A percentile compares a stretch with the other conserved stretches of the same genome.
These are phyloP conservation scores for Noctuana brunneofusca DNA, from an alignment of 2,888 invertebrate genomes.

Conservation along the genomic window DNA sequence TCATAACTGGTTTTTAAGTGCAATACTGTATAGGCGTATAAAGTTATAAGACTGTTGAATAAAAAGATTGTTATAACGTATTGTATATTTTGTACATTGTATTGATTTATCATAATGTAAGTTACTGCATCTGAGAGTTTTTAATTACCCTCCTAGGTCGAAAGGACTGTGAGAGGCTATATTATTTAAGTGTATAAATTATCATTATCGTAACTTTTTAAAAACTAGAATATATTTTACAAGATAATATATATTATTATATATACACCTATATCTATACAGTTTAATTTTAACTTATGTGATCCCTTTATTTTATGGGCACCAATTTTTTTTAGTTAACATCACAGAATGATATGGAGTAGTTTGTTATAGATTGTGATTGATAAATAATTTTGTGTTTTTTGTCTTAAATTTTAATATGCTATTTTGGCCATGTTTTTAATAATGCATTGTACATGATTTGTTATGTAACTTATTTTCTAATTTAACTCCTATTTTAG, in stretches of 20 bases:
- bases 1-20: slow-evolving; percentile 57
- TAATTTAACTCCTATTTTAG: slow-evolving; percentile 59
- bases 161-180: slow-evolving; percentile 56
- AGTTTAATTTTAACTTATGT: slow-evolving; percentile 34
- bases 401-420: slow-evolving; percentile 48
- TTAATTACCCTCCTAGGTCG: slow-evolving; percentile 56
- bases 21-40: slow-evolving; percentile 78
- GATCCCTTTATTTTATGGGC: slow-evolving; percentile 36
- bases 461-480: slow-evolving; percentile 52
- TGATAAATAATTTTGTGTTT: slow-evolving; percentile 62
- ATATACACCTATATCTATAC: slow-evolving; percentile 33
- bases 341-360: slow-evolving; percentile 44
- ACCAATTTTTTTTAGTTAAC: slow-evolving; percentile 35
- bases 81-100: slow-evolving; percentile 80
- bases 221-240: slow-evolving; percentile 37
- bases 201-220: slow-evolving; percentile 37
- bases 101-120: slow-evolving; percentile 69
- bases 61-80: slow-evolving; percentile 75
- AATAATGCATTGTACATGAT: slow-evolving; percentile 44
- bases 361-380: slow-evolving; percentile 50
- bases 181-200: slow-evolving; percentile 47
- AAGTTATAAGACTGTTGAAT: slow-evolving; percentile 82
- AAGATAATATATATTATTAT: too few relatives aligned
- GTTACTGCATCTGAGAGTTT: slow-evolving; percentile 53
- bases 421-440: slow-evolving; percentile 41